Evolutionary conservation across 2,113 vertebrate species (phyloP).

Genomic region (Canis aureus): DNA sequence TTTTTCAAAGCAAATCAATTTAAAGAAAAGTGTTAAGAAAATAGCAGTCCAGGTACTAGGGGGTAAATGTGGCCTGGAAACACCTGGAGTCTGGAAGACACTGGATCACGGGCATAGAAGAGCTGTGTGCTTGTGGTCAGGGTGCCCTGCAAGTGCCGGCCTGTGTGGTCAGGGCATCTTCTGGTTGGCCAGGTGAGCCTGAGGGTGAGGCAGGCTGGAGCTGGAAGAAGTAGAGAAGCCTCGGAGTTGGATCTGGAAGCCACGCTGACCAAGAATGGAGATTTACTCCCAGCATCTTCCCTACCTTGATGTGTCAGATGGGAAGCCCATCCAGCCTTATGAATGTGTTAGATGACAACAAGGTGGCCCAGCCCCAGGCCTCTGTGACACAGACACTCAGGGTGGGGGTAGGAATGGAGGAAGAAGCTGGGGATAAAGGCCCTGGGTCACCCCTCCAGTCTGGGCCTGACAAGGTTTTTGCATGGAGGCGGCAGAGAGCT

Average conservation of each 20-base stretch:
- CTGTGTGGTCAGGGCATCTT: neutral
- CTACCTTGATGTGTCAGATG: neutral
- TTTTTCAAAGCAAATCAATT: neutral
- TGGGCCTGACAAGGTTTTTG: neutral
- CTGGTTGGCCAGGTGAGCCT: neutral
- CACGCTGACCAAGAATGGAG: neutral
- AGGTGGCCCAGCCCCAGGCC: neutral
- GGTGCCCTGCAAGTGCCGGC: neutral
- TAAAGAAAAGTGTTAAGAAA: neutral
- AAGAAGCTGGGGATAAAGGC: neutral
- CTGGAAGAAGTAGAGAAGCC: neutral
- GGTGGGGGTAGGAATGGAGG: neutral
- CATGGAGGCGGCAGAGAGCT: neutral
- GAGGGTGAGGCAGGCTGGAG: neutral
- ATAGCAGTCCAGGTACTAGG: neutral
- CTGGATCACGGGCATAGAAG: fast-evolving
- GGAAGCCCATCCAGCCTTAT: neutral
- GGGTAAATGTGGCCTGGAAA: neutral
- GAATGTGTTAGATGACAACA: neutral
- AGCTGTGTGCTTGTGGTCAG: neutral
- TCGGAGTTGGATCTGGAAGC: neutral
- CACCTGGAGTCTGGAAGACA: neutral
- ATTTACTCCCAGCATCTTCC: neutral
- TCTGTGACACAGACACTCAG: neutral
- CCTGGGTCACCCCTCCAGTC: neutral